Evolutionary conservation across 2,888 invertebrate species (phyloP).

Genomic region (Drosophila paranaensis): DNA sequence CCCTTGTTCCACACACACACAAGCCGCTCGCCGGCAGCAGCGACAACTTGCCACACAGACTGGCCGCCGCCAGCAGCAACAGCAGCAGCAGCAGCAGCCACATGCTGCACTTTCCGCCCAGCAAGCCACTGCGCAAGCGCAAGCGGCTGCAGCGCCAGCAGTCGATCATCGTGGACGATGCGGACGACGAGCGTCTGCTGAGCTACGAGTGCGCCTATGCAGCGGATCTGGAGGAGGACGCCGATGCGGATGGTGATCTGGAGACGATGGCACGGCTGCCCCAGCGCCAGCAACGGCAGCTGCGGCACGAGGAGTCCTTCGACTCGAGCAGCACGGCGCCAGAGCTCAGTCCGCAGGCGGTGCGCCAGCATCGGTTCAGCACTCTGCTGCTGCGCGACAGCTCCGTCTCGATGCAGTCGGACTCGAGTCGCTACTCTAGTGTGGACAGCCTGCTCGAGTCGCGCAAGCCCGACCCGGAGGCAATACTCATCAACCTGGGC

Average conservation of each 20-base stretch:
- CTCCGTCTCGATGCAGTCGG: constrained; percentile 84
- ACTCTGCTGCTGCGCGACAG: constrained; percentile 80
- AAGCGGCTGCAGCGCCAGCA: constrained; percentile 74
- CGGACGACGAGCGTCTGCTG: constrained; percentile 26
- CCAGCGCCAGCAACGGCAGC: constrained; percentile 41
- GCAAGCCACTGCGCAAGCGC: constrained; percentile 67
- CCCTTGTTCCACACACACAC: neutral
- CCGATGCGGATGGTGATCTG: constrained; percentile 34
- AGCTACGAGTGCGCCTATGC: constrained; percentile 62
- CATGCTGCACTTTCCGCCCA: constrained; percentile 60
- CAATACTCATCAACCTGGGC: constrained; percentile 92
- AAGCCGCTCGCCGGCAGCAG: constrained; percentile 57
- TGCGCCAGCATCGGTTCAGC: constrained; percentile 68
- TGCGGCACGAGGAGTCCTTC: constrained; percentile 64
- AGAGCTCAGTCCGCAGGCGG: constrained; percentile 66
- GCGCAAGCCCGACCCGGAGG: constrained; percentile 94
- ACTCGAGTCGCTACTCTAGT: constrained; percentile 89
- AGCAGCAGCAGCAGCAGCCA: neutral
- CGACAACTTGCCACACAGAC: constrained; percentile 57
- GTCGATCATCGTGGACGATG: constrained; percentile 60
- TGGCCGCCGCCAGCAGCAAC: constrained; percentile 14
- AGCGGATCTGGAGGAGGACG: constrained; percentile 47
- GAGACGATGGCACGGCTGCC: constrained; percentile 48
- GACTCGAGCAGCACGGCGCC: constrained; percentile 66
- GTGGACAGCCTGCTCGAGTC: constrained; percentile 93